Evolutionary conservation across 2,113 vertebrate genomes (phyloP).

Genomic region (Rhinoderma darwinii): DNA sequence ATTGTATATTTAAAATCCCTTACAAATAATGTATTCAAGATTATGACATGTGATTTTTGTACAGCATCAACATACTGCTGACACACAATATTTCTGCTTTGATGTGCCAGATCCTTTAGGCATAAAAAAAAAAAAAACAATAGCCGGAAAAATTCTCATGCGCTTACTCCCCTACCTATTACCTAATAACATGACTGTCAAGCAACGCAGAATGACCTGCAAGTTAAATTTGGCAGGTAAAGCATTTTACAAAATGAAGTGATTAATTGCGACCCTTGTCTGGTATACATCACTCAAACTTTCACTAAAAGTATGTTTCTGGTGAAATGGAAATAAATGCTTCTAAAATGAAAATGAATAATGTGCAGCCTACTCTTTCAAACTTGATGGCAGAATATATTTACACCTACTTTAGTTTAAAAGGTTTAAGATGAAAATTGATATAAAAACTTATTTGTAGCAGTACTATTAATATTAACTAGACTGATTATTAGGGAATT

Average conservation of each 20-base stretch:
- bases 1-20: neutral
- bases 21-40: neutral
- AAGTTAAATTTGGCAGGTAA: slow-evolving; percentile 49
- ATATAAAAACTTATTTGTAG: neutral
- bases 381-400: neutral
- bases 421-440: neutral
- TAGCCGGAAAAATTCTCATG: slow-evolving; percentile 5
- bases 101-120: slow-evolving; percentile 43
- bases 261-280: slow-evolving; percentile 37
- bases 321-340: neutral
- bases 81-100: slow-evolving; percentile 32
- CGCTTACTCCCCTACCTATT: slow-evolving; percentile 22
- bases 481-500: neutral
- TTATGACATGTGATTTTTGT: slow-evolving; percentile 46
- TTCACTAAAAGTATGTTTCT: neutral
- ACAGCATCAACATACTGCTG: slow-evolving; percentile 30
- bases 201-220: slow-evolving; percentile 39
- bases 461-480: neutral
- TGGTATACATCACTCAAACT: slow-evolving; percentile 30
- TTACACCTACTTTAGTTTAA: slow-evolving; percentile 18
- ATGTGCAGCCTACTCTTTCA: neutral
- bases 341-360: slow-evolving; percentile 20
- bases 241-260: slow-evolving; percentile 30
- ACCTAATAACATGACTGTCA: slow-evolving; percentile 50
- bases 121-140: slow-evolving; percentile 25